Percentiles rank a stretch among this genome's conserved stretches.
These are phyloP conservation scores for Dryas iulia DNA, from an alignment of 1,140 invertebrate genomes.

Conservation along the genomic window DNA sequence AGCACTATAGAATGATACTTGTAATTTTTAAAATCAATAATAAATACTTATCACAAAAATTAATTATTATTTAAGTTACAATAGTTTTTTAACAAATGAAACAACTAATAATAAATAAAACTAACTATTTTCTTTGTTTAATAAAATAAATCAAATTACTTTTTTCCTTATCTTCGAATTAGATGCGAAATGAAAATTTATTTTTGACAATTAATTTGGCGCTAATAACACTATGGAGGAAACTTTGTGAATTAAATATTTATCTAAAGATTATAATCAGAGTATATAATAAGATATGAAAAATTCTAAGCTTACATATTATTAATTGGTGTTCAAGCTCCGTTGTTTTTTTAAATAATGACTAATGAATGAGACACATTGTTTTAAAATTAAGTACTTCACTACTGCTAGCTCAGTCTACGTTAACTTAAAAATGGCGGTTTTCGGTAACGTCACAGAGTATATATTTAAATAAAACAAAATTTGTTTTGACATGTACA, in stretches of 20 bases:
- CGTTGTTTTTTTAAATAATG: background rate
- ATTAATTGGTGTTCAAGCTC: background rate
- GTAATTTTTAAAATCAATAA: too few relatives aligned
- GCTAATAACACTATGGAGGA: background rate
- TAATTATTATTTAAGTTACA: too few relatives aligned
- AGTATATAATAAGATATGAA: background rate
- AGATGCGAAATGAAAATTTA: too few relatives aligned
- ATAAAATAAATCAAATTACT: too few relatives aligned
- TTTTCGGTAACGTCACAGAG: slow-evolving; percentile 4
- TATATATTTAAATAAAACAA: background rate
- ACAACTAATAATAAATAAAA: too few relatives aligned
- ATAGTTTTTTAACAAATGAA: too few relatives aligned
- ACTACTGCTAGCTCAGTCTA: slow-evolving; percentile 37
- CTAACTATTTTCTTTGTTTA: too few relatives aligned
- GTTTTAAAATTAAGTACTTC: slow-evolving; percentile 24
- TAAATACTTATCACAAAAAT: too few relatives aligned
- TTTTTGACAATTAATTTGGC: too few relatives aligned
- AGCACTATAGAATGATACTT: background rate
- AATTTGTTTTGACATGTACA: too few relatives aligned
- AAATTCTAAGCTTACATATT: background rate
- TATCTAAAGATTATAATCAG: background rate
- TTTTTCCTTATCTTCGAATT: too few relatives aligned
- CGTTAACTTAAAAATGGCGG: slow-evolving; percentile 15
- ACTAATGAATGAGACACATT: slow-evolving; percentile 12
- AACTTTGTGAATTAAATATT: background rate